Evolutionary conservation across 2,888 invertebrate genomes (phyloP).

Genomic region (Lordiphosa andalusiaca): DNA sequence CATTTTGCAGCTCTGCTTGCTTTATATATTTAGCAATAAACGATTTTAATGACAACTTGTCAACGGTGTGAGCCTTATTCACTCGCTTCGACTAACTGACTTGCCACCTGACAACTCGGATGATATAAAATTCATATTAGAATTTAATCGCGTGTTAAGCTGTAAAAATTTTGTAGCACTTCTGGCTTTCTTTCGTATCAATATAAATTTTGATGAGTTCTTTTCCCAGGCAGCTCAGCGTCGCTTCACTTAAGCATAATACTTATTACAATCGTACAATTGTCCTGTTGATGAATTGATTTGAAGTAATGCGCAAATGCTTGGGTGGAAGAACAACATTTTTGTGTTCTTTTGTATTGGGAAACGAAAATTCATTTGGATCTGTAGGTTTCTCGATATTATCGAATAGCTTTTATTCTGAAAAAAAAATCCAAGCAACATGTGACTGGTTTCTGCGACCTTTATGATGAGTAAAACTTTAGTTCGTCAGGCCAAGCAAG

Average conservation of each 20-base stretch:
- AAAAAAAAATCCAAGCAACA: no score
- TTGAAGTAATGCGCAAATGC: slow-evolving; percentile 58
- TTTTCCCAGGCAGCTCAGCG: slow-evolving; percentile 9
- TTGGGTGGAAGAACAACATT: neutral
- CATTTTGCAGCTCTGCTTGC: slow-evolving; percentile 30
- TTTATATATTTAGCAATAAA: slow-evolving; percentile 58
- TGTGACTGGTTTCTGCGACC: no score
- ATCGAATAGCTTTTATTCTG: no score
- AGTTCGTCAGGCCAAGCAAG: no score
- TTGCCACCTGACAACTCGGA: slow-evolving; percentile 13
- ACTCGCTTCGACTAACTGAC: slow-evolving; percentile 34
- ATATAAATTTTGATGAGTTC: slow-evolving; percentile 52
- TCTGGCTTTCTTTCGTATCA: slow-evolving; percentile 42
- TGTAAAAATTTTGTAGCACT: slow-evolving; percentile 39
- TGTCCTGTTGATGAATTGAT: slow-evolving; percentile 64
- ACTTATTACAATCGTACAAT: slow-evolving; percentile 10
- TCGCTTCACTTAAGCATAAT: slow-evolving; percentile 4
- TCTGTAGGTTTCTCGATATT: no score
- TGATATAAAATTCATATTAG: slow-evolving; percentile 64
- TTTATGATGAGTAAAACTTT: no score
- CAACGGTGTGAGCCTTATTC: slow-evolving; percentile 34
- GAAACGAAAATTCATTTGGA: no score
- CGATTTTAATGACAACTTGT: slow-evolving; percentile 59
- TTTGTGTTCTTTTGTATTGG: no score
- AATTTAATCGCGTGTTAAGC: slow-evolving; percentile 67